Base-by-base conservation (phyloP, 2,113 vertebrate genomes). In the Cyprinodon brontotheroides region DNA sequence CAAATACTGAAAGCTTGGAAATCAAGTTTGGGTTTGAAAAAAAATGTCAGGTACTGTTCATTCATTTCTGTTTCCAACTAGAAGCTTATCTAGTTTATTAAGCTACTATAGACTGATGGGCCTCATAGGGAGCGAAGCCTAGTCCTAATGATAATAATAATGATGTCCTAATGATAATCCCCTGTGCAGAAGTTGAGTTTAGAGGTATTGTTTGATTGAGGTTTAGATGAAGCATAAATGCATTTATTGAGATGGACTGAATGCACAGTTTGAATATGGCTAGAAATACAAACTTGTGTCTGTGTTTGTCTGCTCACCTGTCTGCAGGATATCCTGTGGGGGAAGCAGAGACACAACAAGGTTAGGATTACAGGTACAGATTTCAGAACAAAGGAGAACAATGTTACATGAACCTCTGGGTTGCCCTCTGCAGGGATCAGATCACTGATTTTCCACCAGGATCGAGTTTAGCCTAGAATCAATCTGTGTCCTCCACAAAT, bases 341-440 rank as follows among this genome's bases (percentile, higher is more conserved):
- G 53, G 36, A 74, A 22, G 75, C 13, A 61, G 47, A 59, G 11
- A 84, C 38, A 86, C 43, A 68, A 47, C n/a, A 9, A 2, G 69
- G 79, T 78, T 87, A 79, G 68, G 72, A 66, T 85, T 79, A 82
- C 87, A 81, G 62, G 6, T 50, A 43, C 61, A 76, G 41, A 67
- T 29, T 43, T 68, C 69, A 69, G 29, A 15, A 57, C 61, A 73
- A 47, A 67, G 13, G 60, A 74, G 61, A 3, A 29, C 63, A 41
- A 61, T 0, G 10, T 53, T 38, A 77, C 63, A 60, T 17, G n/a
- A 75, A 62, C 61, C 41, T 37, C 63, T 36, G 2, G 38, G 39
- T 57, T 14, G 39, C 47, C 40, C 36, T 17, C 41, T 38, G 11
- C 12, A 4, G n/a, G 41, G 68, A 67, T 67, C 78, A 71, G 63